phyloP scores from a whole-genome alignment of 2,888 invertebrate genomes.

The Oxystoma pomonae region DNA sequence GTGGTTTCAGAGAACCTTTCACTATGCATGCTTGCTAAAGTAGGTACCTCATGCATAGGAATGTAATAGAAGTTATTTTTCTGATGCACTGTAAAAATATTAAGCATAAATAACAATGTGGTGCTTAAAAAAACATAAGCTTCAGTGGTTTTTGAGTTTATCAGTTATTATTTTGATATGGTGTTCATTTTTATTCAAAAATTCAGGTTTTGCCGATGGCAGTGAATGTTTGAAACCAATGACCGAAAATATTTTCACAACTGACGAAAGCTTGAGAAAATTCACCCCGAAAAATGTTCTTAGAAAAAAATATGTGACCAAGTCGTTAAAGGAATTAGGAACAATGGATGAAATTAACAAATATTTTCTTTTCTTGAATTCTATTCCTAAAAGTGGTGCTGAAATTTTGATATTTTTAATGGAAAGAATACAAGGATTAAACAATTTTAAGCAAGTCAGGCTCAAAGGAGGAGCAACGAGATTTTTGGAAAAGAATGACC shows the following conservation, averaged over 20 bases:
- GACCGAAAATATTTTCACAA: neutral
- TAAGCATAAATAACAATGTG: neutral
- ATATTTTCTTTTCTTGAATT: slow-evolving; percentile 56
- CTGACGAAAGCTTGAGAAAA: neutral
- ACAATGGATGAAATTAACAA: slow-evolving; percentile 49
- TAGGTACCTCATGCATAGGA: too few species aligned
- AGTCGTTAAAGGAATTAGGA: slow-evolving; percentile 51
- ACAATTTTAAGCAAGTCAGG: slow-evolving; percentile 56
- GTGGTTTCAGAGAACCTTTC: neutral
- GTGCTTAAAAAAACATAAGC: slow-evolving; percentile 15
- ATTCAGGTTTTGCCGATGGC: neutral
- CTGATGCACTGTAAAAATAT: too few species aligned
- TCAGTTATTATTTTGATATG: slow-evolving; percentile 18
- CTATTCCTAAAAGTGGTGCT: slow-evolving; percentile 57
- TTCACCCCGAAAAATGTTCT: slow-evolving; percentile 2
- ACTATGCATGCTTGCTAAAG: neutral
- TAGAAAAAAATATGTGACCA: slow-evolving; percentile 46
- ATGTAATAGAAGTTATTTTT: too few species aligned
- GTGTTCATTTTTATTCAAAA: slow-evolving; percentile 14
- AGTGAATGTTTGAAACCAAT: too few species aligned
- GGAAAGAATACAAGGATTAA: slow-evolving; percentile 56
- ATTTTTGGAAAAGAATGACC: slow-evolving; percentile 41
- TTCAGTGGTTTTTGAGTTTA: slow-evolving; percentile 23
- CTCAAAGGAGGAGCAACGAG: slow-evolving; percentile 42
- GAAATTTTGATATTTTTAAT: slow-evolving; percentile 57